These are phyloP conservation scores for Philereme transversata DNA, from an alignment of 2,888 invertebrate genomes.

Conservation along the genomic window DNA sequence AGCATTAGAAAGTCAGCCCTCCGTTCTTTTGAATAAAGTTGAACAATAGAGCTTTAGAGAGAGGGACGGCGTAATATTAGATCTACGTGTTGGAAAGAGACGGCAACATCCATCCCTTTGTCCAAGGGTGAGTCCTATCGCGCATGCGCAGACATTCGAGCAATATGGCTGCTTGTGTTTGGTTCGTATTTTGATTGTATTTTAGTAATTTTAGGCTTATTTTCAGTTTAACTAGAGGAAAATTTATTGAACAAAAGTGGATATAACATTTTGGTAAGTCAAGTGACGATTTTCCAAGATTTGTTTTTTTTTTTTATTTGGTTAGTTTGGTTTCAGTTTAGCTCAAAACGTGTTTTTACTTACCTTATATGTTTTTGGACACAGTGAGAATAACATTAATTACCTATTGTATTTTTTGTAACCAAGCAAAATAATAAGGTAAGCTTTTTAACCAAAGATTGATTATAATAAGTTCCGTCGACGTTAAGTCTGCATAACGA, in stretches of 20 bases:
- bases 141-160: constrained; percentile 70
- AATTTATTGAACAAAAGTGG: constrained; percentile 2
- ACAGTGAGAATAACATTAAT: too few relatives aligned
- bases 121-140: constrained; percentile 52
- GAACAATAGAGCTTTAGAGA: constrained; percentile 58
- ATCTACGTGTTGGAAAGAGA: constrained; percentile 48
- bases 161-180: constrained; percentile 75
- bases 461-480: too few relatives aligned
- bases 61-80: constrained; percentile 38
- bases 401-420: too few relatives aligned
- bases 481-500: too few relatives aligned
- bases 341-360: too few relatives aligned
- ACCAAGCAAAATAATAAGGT: too few relatives aligned
- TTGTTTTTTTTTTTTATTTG: neutral
- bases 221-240: neutral
- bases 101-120: constrained; percentile 57
- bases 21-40: constrained; percentile 58
- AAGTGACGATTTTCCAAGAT: neutral
- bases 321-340: too few relatives aligned
- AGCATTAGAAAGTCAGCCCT: constrained; percentile 64
- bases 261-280: constrained; percentile 14
- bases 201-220: constrained; percentile 24
- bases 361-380: too few relatives aligned
- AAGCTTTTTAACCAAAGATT: too few relatives aligned
- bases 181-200: constrained; percentile 51